Evolutionary conservation across 2,888 invertebrate species (phyloP).

Genomic region (Dasypogon diadema): DNA sequence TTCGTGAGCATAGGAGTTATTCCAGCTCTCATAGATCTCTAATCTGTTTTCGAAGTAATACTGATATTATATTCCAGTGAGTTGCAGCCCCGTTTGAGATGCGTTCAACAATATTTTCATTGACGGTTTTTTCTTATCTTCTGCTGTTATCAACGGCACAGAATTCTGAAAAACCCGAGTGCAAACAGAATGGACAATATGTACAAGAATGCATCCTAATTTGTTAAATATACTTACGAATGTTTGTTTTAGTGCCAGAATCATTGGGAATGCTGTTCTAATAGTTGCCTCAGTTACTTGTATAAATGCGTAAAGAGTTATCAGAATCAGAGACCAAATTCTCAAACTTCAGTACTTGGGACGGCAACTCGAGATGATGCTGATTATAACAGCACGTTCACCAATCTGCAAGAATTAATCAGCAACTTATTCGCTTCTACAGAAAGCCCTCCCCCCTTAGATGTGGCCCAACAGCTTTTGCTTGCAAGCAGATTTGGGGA

Average conservation of each 20-base stretch:
- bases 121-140: background rate
- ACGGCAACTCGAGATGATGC: background rate
- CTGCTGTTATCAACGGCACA: slow-evolving; percentile 31
- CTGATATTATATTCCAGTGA: too few species aligned
- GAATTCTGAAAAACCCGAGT: slow-evolving; percentile 54
- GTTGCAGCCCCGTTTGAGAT: too few species aligned
- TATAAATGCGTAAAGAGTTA: slow-evolving; percentile 60
- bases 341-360: background rate
- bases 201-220: too few species aligned
- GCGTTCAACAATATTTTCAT: background rate
- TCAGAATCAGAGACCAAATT: background rate
- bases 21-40: too few species aligned
- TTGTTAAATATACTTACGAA: too few species aligned
- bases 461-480: background rate
- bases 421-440: slow-evolving; percentile 46
- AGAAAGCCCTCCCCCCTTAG: background rate
- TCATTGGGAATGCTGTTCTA: slow-evolving; percentile 65
- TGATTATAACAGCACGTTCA: background rate
- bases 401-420: slow-evolving; percentile 38
- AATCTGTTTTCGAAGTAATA: too few species aligned
- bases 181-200: slow-evolving; percentile 60
- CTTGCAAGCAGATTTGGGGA: slow-evolving; percentile 41
- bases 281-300: slow-evolving; percentile 63
- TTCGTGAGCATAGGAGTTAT: too few species aligned
- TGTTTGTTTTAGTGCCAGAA: slow-evolving; percentile 62